These are phyloP conservation scores for Lithophane ornitopus DNA, from an alignment of 2,888 invertebrate species.

Conservation along the genomic window DNA sequence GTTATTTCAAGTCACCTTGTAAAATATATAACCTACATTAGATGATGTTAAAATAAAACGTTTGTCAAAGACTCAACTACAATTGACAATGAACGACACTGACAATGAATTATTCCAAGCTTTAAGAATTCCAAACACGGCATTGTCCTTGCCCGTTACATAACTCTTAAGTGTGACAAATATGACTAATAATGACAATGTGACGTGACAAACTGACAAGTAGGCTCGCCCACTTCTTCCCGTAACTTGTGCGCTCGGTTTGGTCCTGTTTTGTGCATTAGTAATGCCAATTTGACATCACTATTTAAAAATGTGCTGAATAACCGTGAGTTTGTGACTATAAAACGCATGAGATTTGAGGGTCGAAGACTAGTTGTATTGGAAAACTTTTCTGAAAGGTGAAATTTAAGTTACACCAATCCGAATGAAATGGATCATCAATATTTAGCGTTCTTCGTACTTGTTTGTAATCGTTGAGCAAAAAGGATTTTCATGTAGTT, in stretches of 20 bases:
- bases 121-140: slow-evolving; percentile 47
- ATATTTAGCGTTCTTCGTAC: not conserved
- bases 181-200: slow-evolving; percentile 40
- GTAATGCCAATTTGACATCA: slow-evolving; percentile 32
- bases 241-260: slow-evolving; percentile 25
- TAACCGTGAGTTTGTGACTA: not conserved
- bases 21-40: not conserved
- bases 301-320: not conserved
- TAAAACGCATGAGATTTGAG: not conserved
- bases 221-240: slow-evolving; percentile 60
- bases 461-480: not conserved
- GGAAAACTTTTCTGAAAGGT: not conserved
- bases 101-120: slow-evolving; percentile 45
- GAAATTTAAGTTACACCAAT: not conserved
- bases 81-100: slow-evolving; percentile 28
- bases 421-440: not conserved
- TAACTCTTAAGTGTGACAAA: slow-evolving; percentile 54
- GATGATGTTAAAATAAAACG: slow-evolving; percentile 6
- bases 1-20: not conserved
- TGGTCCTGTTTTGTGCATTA: slow-evolving; percentile 38
- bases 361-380: not conserved
- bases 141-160: slow-evolving; percentile 30
- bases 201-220: slow-evolving; percentile 45
- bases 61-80: not conserved
- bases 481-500: slow-evolving; percentile 48